Base-by-base conservation (phyloP, 2,888 invertebrate genomes). In the Argyresthia albistria region DNA sequence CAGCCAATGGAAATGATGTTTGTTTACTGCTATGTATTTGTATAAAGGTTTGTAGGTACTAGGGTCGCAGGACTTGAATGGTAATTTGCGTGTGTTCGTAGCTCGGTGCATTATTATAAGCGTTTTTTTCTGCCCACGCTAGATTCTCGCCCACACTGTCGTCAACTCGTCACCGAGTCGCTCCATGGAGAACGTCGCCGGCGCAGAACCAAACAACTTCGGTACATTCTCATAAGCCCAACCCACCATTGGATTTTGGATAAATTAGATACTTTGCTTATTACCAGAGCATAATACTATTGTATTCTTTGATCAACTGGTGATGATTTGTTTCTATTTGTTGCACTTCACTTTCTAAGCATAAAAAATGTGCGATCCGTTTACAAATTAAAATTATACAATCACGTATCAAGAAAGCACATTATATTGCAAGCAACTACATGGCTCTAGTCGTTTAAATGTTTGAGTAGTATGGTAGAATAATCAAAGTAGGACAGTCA, bases 401-500 rank as follows among this genome's bases (percentile, higher is more conserved):
- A 25, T 4, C 25, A 4, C 25, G 2, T 6, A 25, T 25, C 25
- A 25, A 25, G 2, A 25, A n/a, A n/a, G n/a, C n/a, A n/a, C n/a
- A n/a, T n/a, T n/a, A n/a, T n/a, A n/a, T n/a, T n/a, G n/a, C n/a
- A n/a, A n/a, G n/a, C 2, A 25, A 25, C 25, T 25, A 25, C 25
- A 25, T 6, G 25, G 25, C 25, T 25, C 25, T 25, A 25, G 25
- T 6, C 25, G 6, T 25, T 25, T 25, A 25, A 25, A 25, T 25
- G 11, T 1, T 11, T 35, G 10, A 46, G 16, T 46, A 16, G 1
- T 12, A 48, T n/a, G 35, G 14, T 35, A 35, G 36, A 15, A 43
- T 50, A 50, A 43, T 50, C 43, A 16, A 86, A 83, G 67, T 82
- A 59, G 80, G 70, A 65, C 81, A 80, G 79, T 73, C 81, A 68